Base-by-base conservation (phyloP, 2,797 vertebrate species). In the Poeciliopsis presidionis region DNA sequence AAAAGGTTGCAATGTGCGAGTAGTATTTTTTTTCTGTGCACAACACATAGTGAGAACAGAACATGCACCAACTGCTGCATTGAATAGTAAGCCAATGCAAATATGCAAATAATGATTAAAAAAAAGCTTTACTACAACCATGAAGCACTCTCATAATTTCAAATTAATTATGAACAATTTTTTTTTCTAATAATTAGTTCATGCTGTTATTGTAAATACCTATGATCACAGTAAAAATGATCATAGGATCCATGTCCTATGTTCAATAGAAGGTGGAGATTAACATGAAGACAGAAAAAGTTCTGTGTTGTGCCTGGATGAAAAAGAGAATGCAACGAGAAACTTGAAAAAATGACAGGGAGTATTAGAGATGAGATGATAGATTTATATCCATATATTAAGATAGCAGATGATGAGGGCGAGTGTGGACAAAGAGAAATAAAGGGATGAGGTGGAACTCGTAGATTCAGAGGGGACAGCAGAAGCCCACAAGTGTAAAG, bases 401-500 rank as follows among this genome's bases (percentile, higher is more conserved):
- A 53, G 51, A 53, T 63, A 63, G 4, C 0, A 51, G 72, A 61
- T 46, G 39, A 73, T 71, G 36, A 43, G 77, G 25, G 45, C 16
- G 51, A 70, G 45, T 63, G 30, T 36, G 65, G 22, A 55, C 67
- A 55, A 16, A 57, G 49, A 71, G 20, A 51, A 70, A 46, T 5
- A 59, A 73, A 70, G 78, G 22, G 25, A 75, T 77, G 57, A n/a
- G 61, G 51, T 65, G 33, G 57, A 72, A 72, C 71, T 41, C 45
- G 7, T 49, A 73, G 65, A 57, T 11, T 70, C n/a, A 45, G 76
- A 74, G 59, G 72, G 72, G 74, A 33, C 7, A 39, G 84, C 76
- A 81, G 85, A 78, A 75, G 81, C 53, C 12, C 6, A 69, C 41
- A 47, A 53, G 84, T 65, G 86, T 89, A 88, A 89, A 88, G 51